Percentiles rank a stretch among this genome's conserved stretches.
Evolutionary conservation across 1,140 invertebrate genomes (phyloP).

Genomic region (Pararge aegeria): DNA sequence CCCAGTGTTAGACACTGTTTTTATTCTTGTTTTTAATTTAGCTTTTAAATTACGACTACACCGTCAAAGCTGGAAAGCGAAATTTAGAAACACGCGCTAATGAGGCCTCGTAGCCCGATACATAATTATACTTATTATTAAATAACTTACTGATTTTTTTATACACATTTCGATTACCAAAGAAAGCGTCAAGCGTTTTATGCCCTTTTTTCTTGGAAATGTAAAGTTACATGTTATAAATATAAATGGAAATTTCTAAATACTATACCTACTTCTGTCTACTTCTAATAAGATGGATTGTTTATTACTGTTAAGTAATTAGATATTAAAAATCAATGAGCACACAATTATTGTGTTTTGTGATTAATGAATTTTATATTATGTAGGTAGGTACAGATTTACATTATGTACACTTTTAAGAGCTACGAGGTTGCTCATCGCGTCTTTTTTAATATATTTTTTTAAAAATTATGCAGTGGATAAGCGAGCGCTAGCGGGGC

Average conservation of each 20-base stretch:
- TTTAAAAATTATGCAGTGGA: slow-evolving; percentile 65
- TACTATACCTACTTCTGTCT: background rate
- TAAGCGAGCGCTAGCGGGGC: slow-evolving; percentile 62
- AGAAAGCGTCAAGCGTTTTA: too few relatives aligned
- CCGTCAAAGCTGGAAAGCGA: slow-evolving; percentile 43
- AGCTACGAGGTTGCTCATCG: slow-evolving; percentile 43
- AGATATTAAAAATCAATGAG: background rate
- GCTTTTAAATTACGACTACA: slow-evolving; percentile 44
- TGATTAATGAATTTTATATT: too few relatives aligned
- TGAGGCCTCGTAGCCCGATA: slow-evolving; percentile 34
- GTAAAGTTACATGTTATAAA: background rate
- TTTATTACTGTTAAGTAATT: background rate
- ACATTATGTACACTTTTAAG: slow-evolving; percentile 18
- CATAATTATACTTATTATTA: background rate
- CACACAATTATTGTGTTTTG: too few relatives aligned
- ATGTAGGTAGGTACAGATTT: background rate
- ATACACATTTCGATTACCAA: background rate
- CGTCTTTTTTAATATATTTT: slow-evolving; percentile 38
- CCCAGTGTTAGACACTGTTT: slow-evolving; percentile 75
- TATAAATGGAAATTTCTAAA: background rate
- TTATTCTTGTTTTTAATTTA: slow-evolving; percentile 57
- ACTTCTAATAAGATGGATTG: background rate
- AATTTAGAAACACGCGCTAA: slow-evolving; percentile 30
- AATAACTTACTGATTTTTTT: background rate
- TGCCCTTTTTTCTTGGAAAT: background rate